Evolutionary conservation across 2,888 invertebrate species (phyloP).

Genomic region (Eristalinus aeneus): DNA sequence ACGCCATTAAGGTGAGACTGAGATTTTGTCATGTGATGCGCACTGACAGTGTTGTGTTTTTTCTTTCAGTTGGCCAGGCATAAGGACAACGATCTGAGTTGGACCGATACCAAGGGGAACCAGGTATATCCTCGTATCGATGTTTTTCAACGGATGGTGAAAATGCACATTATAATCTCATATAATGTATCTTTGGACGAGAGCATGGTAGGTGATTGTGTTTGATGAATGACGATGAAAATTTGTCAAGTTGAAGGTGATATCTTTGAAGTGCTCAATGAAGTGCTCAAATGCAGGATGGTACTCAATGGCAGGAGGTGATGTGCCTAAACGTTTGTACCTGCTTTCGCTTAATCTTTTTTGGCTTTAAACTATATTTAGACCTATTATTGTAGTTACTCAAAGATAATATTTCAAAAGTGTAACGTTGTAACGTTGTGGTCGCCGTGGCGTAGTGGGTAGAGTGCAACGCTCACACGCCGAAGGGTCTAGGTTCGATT

Average conservation of each 20-base stretch:
- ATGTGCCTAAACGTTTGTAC: too few species aligned
- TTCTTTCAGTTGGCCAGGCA: conserved; percentile 75
- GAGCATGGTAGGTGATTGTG: conserved; percentile 76
- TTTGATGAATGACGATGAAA: background rate
- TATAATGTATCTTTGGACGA: conserved; percentile 79
- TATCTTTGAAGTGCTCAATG: background rate
- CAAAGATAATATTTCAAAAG: too few species aligned
- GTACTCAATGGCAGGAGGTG: too few species aligned
- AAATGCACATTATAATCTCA: conserved; percentile 77
- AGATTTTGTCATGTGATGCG: background rate
- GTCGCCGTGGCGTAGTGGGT: too few species aligned
- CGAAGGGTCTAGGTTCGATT: too few species aligned
- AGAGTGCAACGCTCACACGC: too few species aligned
- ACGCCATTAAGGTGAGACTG: conserved; percentile 77
- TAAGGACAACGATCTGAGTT: conserved; percentile 77
- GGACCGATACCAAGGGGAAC: conserved; percentile 76
- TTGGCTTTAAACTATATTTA: too few species aligned
- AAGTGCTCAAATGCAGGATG: too few species aligned
- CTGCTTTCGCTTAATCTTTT: too few species aligned
- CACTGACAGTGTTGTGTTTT: background rate
- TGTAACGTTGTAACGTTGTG: too few species aligned
- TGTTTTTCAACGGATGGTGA: conserved; percentile 79
- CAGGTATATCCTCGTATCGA: conserved; percentile 77
- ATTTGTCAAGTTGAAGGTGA: background rate
- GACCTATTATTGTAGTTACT: too few species aligned